Evolutionary conservation across 2,113 vertebrate species (phyloP), one percentile per base, ranked within the genome.

Genomic region (Rhegmatorhina hoffmannsi): DNA sequence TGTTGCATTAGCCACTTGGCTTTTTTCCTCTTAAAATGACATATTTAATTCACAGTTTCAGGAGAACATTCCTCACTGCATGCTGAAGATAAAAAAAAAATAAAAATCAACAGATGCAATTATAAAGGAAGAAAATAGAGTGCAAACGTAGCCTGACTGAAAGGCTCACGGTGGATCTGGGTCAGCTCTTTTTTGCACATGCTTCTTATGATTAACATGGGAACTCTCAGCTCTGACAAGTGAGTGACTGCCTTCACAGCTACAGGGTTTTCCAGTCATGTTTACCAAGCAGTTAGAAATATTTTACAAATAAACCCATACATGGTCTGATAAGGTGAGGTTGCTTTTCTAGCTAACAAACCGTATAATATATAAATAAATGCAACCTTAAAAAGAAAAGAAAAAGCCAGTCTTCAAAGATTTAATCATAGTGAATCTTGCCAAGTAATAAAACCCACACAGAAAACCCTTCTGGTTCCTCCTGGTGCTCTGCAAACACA

Each of bases 101-200:
- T 40, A 95, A 96, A 95, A 66, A 83, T n/a, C 66, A 94, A 77
- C 5, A 53, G 63, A 59, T 81, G 62, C 84, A 94, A 82, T 93
- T 93, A 84, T 40, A 93, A 92, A 96, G 72, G 80, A 87, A 93
- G 80, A 94, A 95, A 97, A 96, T 5, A 46, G 8, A 84, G 64
- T 63, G 25, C 94, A 96, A 88, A 96, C 82, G 83, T 74, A 87
- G 52, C 69, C 85, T 26, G 16, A 40, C 70, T 53, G 62, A 70
- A 81, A 44, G 44, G 78, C 70, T 64, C 68, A 40, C 24, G 70
- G 81, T 78, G 87, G 53, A 73, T 64, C 52, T 79, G n/a, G 53
- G 72, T 74, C 87, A 89, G 82, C 46, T 89, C 62, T 89, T 91
- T 52, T 52, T 46, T 24, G 83, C 72, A 93, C 50, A 55, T 3